These are phyloP conservation scores for Maccullochella peelii DNA, from an alignment of 2,113 vertebrate genomes.

Conservation along the genomic window DNA sequence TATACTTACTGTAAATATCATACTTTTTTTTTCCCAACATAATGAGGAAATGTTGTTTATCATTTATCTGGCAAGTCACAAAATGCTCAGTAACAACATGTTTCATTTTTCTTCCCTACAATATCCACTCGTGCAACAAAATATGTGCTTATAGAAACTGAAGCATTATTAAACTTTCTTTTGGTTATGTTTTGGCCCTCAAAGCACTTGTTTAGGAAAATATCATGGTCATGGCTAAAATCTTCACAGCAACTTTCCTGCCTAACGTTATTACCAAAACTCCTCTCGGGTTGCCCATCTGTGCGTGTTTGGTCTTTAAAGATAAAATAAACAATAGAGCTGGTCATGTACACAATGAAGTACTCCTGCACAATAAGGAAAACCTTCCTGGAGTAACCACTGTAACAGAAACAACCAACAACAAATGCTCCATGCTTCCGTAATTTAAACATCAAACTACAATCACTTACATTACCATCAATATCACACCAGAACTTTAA, in stretches of 20 bases:
- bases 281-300: neutral
- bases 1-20: neutral
- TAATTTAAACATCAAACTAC: slow-evolving; percentile 2
- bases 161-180: neutral
- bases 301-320: neutral
- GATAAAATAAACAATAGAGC: neutral
- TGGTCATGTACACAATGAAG: neutral
- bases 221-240: neutral
- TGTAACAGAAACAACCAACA: neutral
- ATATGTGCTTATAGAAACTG: neutral
- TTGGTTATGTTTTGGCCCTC: neutral
- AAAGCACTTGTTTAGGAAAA: neutral
- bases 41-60: neutral
- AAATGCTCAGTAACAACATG: neutral
- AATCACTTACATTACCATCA: neutral
- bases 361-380: neutral
- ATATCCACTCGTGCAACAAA: neutral
- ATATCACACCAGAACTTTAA: neutral
- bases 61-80: too few species aligned
- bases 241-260: neutral
- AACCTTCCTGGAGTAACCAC: too few species aligned
- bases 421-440: neutral
- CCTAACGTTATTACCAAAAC: neutral
- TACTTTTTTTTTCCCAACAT: neutral
- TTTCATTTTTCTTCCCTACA: neutral